phyloP scores from a whole-genome alignment of 2,797 vertebrate species.

The Gorsachius magnificus region DNA sequence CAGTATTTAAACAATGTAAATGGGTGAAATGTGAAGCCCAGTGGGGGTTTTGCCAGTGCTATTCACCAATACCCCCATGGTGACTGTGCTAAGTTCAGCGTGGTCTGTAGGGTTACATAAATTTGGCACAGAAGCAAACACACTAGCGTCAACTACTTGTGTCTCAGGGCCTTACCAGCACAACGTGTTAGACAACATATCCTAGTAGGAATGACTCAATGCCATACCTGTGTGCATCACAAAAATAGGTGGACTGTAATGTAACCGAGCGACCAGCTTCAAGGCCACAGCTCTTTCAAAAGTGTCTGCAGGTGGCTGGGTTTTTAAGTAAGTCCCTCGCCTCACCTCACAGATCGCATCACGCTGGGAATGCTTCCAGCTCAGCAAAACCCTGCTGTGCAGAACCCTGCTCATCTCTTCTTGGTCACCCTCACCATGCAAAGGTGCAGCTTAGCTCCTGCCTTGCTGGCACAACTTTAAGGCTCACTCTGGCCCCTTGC shows the following conservation, averaged over 20 bases:
- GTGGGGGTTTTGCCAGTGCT: neutral
- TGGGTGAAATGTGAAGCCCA: neutral
- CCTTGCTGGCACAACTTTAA: accelerated
- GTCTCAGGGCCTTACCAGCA: neutral
- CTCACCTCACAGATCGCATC: neutral
- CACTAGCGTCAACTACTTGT: accelerated
- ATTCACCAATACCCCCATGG: accelerated
- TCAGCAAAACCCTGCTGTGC: accelerated
- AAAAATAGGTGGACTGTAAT: neutral
- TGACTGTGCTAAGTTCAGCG: neutral
- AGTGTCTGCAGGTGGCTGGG: accelerated
- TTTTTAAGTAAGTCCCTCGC: neutral
- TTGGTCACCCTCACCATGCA: neutral
- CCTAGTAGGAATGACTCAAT: neutral
- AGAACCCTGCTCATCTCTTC: neutral
- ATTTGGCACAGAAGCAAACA: neutral
- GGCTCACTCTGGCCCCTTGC: neutral
- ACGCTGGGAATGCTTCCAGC: neutral
- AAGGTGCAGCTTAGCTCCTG: neutral
- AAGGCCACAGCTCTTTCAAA: neutral
- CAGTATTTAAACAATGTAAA: neutral
- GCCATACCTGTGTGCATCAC: neutral
- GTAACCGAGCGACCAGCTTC: neutral
- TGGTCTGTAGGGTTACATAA: neutral
- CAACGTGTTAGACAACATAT: accelerated